phyloP scores from a whole-genome alignment of 2,797 vertebrate genomes.

The Cryptoblepharus egeriae region DNA sequence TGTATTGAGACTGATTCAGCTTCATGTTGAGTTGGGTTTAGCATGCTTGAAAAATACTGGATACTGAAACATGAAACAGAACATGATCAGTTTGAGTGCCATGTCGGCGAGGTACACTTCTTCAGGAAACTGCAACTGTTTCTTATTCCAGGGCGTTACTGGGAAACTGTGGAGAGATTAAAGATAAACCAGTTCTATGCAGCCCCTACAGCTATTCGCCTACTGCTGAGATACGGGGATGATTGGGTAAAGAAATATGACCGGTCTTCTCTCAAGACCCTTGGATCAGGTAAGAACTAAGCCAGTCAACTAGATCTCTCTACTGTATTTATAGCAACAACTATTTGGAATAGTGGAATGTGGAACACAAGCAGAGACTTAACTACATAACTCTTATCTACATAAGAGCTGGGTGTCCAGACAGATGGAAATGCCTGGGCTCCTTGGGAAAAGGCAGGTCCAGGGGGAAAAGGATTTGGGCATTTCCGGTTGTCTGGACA shows the following conservation, averaged over 20 bases:
- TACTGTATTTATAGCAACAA: neutral
- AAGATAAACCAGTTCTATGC: constrained; percentile 75
- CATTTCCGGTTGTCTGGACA: no score
- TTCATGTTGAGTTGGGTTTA: neutral
- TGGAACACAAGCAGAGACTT: neutral
- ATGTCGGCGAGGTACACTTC: neutral
- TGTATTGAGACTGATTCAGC: constrained; percentile 5
- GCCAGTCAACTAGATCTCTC: neutral
- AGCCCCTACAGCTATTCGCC: constrained; percentile 70
- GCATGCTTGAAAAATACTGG: neutral
- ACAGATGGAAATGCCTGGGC: no score
- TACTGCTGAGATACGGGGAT: constrained; percentile 68
- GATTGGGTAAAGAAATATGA: constrained; percentile 72
- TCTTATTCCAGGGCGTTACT: constrained; percentile 67
- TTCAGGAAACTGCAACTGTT: neutral
- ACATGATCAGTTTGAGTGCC: constrained; percentile 2
- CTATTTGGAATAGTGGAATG: neutral
- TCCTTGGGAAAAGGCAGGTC: no score
- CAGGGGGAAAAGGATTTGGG: no score
- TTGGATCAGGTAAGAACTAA: constrained; percentile 61
- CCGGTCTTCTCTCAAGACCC: constrained; percentile 71
- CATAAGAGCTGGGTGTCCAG: no score
- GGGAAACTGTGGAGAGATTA: constrained; percentile 75
- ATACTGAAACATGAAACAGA: neutral
- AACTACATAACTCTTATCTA: no score